phyloP scores from a whole-genome alignment of 2,888 invertebrate species.

The Agrochola macilenta region DNA sequence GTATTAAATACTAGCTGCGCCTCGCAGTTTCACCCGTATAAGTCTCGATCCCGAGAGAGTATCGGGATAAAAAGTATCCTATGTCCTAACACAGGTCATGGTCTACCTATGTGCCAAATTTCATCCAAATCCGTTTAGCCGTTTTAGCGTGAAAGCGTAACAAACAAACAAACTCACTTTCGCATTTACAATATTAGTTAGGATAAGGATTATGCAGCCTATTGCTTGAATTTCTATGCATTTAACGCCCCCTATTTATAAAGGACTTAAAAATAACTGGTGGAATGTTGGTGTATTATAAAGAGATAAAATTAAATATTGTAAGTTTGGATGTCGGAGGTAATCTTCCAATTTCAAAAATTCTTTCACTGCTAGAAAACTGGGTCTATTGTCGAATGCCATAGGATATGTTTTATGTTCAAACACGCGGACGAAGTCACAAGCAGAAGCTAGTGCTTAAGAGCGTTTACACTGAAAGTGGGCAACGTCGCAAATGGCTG shows the following conservation, averaged over 20 bases:
- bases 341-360: neutral
- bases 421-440: neutral
- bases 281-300: neutral
- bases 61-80: too few relatives aligned
- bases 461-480: too few relatives aligned
- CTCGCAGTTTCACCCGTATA: too few relatives aligned
- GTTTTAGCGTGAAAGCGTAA: too few relatives aligned
- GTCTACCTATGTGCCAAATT: too few relatives aligned
- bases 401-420: neutral
- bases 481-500: too few relatives aligned
- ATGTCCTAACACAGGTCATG: too few relatives aligned
- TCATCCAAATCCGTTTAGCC: too few relatives aligned
- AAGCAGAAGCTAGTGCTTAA: neutral
- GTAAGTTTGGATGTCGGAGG: neutral
- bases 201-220: neutral
- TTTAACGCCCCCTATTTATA: neutral
- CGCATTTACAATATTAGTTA: too few relatives aligned
- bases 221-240: neutral
- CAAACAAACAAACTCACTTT: too few relatives aligned
- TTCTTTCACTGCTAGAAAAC: neutral
- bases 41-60: too few relatives aligned
- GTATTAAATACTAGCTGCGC: neutral
- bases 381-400: neutral
- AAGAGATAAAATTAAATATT: neutral
- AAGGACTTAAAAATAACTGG: neutral